A percentile compares a stretch with the other conserved stretches of the same genome.
phyloP scores from a whole-genome alignment of 2,888 invertebrate species.

The Ectobius pallidus region DNA sequence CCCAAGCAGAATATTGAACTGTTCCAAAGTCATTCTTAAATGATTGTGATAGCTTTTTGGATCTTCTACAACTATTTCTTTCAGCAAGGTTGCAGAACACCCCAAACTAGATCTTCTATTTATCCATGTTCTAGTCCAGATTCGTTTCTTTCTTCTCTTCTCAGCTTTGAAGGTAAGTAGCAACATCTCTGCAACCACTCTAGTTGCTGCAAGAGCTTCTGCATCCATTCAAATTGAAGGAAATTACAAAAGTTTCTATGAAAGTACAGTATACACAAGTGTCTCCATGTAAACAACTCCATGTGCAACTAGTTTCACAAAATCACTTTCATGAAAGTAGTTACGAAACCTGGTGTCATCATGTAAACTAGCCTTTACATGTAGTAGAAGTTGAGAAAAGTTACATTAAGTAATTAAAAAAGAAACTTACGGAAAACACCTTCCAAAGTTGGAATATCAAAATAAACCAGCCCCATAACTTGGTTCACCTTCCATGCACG shows the following conservation, averaged over 20 bases:
- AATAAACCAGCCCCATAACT: too few species aligned
- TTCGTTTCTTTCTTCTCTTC: neutral
- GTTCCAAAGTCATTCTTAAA: neutral
- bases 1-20: slow-evolving; percentile 12
- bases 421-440: too few species aligned
- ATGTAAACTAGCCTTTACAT: too few species aligned
- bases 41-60: neutral
- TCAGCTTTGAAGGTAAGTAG: neutral
- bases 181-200: neutral
- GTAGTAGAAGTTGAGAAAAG: too few species aligned
- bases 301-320: too few species aligned
- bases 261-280: neutral
- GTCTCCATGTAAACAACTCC: neutral
- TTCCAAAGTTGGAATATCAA: too few species aligned
- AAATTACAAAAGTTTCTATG: neutral
- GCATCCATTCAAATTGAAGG: neutral
- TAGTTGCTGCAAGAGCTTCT: neutral
- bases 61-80: neutral
- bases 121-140: neutral
- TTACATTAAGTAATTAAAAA: too few species aligned
- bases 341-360: too few species aligned
- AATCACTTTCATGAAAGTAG: too few species aligned
- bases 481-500: too few species aligned
- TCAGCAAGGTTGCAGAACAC: neutral
- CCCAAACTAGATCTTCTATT: neutral